Percentiles rank a stretch among this genome's conserved stretches.
phyloP scores from a whole-genome alignment of 37 sponge, comb jelly and placozoan genomes.

The Bolinopsis microptera region DNA sequence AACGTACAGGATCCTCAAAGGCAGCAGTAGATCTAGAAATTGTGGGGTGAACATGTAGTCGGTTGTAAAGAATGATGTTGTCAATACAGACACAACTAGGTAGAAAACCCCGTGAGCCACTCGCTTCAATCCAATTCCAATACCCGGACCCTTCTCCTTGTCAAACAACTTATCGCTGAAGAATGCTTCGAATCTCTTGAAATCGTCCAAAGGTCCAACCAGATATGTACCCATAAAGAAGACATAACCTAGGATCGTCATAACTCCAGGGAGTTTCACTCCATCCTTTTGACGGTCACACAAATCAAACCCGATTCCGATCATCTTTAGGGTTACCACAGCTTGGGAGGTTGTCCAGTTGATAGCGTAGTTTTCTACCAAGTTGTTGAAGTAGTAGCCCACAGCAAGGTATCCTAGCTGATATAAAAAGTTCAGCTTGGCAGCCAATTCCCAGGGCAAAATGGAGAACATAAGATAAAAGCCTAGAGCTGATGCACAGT shows the following conservation, averaged over 20 bases:
- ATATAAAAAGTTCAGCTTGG: slow-evolving; percentile 11
- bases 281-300: not conserved
- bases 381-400: slow-evolving; percentile 50
- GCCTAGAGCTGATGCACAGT: slow-evolving; percentile 2
- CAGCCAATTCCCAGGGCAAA: not conserved
- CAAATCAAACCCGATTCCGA: slow-evolving; percentile 54
- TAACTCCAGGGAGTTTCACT: not conserved
- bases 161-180: not conserved
- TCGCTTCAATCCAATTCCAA: slow-evolving; percentile 6
- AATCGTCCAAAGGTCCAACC: slow-evolving; percentile 46
- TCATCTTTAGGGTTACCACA: slow-evolving; percentile 12
- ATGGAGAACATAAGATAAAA: not conserved
- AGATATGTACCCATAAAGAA: slow-evolving; percentile 34
- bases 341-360: slow-evolving; percentile 62
- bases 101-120: slow-evolving; percentile 29
- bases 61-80: slow-evolving; percentile 23
- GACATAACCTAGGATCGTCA: slow-evolving; percentile 9
- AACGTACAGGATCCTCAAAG: not conserved
- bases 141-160: not conserved
- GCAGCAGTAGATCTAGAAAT: not conserved
- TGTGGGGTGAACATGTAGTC: not conserved
- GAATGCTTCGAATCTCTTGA: not conserved
- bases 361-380: slow-evolving; percentile 24
- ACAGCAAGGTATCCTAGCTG: slow-evolving; percentile 28
- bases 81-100: not conserved